phyloP scores from a whole-genome alignment of 2,797 vertebrate species.

The Tokudaia muenninki region DNA sequence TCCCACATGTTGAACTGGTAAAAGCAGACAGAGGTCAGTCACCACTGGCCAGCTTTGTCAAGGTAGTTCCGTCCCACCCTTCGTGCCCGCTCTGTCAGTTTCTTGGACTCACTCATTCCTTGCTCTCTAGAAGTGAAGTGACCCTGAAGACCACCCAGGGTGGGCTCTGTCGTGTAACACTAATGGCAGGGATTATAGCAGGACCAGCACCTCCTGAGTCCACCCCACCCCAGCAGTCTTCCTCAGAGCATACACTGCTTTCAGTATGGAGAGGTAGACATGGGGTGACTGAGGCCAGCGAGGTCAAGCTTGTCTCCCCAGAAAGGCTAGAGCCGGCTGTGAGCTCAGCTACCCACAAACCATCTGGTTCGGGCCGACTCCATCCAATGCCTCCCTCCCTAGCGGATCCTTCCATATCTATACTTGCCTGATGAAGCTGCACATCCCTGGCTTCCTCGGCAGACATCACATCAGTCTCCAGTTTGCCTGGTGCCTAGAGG shows the following conservation, averaged over 20 bases:
- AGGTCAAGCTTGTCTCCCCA: not conserved
- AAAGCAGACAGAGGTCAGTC: not conserved
- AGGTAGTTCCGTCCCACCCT: no score
- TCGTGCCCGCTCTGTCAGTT: not conserved
- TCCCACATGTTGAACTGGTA: not conserved
- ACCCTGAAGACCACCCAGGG: not conserved
- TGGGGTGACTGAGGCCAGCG: not conserved
- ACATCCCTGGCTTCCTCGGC: not conserved
- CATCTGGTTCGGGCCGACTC: not conserved
- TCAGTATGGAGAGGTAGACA: not conserved
- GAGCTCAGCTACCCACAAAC: not conserved
- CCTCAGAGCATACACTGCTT: not conserved
- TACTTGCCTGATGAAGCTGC: not conserved
- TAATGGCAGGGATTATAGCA: rapidly evolving
- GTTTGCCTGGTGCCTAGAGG: not conserved
- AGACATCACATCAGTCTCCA: not conserved
- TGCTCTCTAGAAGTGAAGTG: not conserved
- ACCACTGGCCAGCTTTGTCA: not conserved
- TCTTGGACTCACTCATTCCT: not conserved
- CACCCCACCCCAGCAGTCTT: rapidly evolving
- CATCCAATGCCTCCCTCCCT: not conserved
- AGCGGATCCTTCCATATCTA: rapidly evolving
- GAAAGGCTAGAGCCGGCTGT: not conserved
- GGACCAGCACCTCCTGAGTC: not conserved
- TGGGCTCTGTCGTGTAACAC: not conserved